Percentiles rank a stretch among this genome's conserved stretches.
phyloP scores from a whole-genome alignment of 2,113 vertebrate genomes.

The Lipophrys pholis region DNA sequence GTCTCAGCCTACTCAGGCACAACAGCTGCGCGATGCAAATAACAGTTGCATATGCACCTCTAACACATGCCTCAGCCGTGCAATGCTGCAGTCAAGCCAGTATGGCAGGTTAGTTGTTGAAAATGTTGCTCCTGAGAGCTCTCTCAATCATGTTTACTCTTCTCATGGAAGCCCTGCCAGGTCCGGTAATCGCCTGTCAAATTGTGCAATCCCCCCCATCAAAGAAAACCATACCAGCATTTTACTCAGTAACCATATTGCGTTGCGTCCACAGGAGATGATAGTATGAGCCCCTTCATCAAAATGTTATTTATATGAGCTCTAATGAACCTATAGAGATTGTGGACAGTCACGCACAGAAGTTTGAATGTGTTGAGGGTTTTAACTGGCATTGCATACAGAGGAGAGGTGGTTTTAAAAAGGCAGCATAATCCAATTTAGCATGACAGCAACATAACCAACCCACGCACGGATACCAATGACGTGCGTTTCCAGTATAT shows the following conservation, averaged over 20 bases:
- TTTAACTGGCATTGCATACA: conserved; percentile 29
- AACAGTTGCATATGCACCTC: conserved; percentile 9
- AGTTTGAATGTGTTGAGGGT: conserved; percentile 16
- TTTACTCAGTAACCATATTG: conserved; percentile 26
- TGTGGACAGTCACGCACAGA: conserved; percentile 31
- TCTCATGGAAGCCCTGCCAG: conserved; percentile 67
- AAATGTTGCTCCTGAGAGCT: conserved; percentile 29
- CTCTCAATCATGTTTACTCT: conserved; percentile 24
- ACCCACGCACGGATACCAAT: conserved; percentile 51
- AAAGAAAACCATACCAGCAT: conserved; percentile 36
- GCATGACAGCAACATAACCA: conserved; percentile 41
- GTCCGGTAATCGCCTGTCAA: conserved; percentile 62
- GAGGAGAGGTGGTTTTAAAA: conserved; percentile 10
- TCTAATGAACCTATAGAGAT: conserved; percentile 41
- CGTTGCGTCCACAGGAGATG: conserved; percentile 32
- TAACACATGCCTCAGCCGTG: conserved; percentile 13
- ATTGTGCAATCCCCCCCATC: conserved; percentile 42
- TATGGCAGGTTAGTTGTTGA: conserved; percentile 29
- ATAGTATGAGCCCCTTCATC: conserved; percentile 20
- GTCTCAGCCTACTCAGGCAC: conserved; percentile 4
- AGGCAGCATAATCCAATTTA: conserved; percentile 58
- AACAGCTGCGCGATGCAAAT: conserved; percentile 36
- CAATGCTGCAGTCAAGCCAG: conserved; percentile 12
- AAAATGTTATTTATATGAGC: conserved; percentile 50
- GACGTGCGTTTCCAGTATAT: conserved; percentile 36